Evolutionary conservation across 2,113 vertebrate genomes (phyloP), one percentile per base, ranked within the genome.

Genomic region (Nettapus auritus): DNA sequence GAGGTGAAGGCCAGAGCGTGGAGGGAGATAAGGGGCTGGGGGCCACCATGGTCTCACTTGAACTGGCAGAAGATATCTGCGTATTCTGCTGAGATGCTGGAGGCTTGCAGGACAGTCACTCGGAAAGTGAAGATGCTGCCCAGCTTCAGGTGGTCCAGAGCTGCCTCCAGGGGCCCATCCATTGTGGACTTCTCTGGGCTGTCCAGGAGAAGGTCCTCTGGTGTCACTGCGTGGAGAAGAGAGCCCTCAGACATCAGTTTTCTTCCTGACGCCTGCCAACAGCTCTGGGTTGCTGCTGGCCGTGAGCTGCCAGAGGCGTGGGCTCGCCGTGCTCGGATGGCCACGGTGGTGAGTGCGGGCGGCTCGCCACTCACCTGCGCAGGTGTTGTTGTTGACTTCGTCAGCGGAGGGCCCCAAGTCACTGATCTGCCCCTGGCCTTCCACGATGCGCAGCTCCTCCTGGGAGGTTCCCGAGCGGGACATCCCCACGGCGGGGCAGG

Each of bases 1-100:
- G 25, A 59, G 26, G 66, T 8, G 4, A 82, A 9, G 53, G 57
- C 63, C 15, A 4, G 68, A 62, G 10, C 36, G 19, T 1, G 6
- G 22, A 36, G 40, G 26, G 44, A 67, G 44, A n/a, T 15, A 9
- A 3, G 2, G 36, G 36, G 13, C 56, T 13, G 2, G 12, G 36
- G 34, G 26, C 3, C 20, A 11, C 13, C 2, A 1, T 17, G 59
- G 11, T 20, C 98, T 98, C 88, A 99, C 99, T 99, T 99, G 97
- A 99, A 99, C 97, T 99, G 99, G 98, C 99, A 99, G 98, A 99
- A 99, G 97, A 99, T 99, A 94, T 99, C 99, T 0, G 99, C 99
- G 0, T 99, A 99, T 97, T 99, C 99, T 3, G 99, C 98, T 0
- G 99, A 99, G 98, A 99, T 99, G 97, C 99, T 99, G 84, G 99